These are phyloP conservation scores for Podarcis lilfordi DNA, from an alignment of 2,797 vertebrate genomes.

Conservation along the genomic window DNA sequence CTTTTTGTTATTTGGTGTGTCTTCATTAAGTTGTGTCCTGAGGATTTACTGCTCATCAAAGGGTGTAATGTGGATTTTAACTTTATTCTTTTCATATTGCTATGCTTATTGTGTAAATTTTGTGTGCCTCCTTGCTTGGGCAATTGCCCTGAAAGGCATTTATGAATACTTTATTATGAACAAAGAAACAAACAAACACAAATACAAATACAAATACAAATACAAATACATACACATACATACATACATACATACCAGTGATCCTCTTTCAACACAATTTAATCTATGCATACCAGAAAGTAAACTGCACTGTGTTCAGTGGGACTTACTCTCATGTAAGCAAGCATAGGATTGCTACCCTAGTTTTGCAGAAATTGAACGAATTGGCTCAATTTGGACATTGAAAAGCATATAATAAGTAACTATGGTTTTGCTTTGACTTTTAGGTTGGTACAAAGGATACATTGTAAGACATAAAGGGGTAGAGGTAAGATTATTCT, in stretches of 20 bases:
- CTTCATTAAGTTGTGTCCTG: too few relatives aligned
- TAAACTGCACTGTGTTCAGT: not conserved
- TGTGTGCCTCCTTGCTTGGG: too few relatives aligned
- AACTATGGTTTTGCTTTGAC: constrained; percentile 16
- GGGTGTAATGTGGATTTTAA: too few relatives aligned
- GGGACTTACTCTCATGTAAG: too few relatives aligned
- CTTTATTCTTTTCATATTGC: not conserved
- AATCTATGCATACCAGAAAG: not conserved
- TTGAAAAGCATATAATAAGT: not conserved
- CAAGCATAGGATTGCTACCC: not conserved
- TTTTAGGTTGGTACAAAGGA: constrained; percentile 92
- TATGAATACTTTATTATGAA: not conserved
- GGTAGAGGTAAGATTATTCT: constrained; percentile 80
- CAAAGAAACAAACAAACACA: not conserved
- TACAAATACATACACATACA: not conserved
- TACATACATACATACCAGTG: not conserved
- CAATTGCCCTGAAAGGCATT: not conserved
- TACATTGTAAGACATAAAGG: constrained; percentile 88
- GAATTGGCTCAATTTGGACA: not conserved
- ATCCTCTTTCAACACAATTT: not conserved
- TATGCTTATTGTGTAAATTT: not conserved
- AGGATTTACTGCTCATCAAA: too few relatives aligned
- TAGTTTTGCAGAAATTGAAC: not conserved
- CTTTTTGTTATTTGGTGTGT: too few relatives aligned
- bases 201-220: too few relatives aligned